Evolutionary conservation across 2,113 vertebrate species (phyloP).

Genomic region (Mus musculus): DNA sequence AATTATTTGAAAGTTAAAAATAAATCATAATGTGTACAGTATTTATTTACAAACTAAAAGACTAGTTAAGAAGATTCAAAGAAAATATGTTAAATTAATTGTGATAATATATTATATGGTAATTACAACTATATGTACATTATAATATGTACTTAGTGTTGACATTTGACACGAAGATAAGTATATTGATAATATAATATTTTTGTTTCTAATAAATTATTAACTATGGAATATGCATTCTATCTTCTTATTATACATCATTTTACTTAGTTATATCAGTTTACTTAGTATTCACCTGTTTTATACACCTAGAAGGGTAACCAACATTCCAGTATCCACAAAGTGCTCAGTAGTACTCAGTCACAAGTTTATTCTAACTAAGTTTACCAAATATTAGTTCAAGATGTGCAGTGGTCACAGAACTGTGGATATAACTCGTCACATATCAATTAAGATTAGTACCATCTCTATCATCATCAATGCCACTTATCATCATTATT

Average conservation of each 20-base stretch:
- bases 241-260: not conserved
- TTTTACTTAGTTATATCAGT: slow-evolving; percentile 48
- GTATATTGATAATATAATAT: not conserved
- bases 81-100: not conserved
- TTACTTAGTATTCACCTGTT: slow-evolving; percentile 45
- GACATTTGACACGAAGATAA: not conserved
- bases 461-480: accelerated
- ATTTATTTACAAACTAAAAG: not conserved
- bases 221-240: not conserved
- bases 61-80: not conserved
- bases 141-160: not conserved
- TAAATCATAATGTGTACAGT: not conserved
- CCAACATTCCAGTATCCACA: not conserved
- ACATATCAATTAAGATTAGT: not conserved
- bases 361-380: not conserved
- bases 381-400: not conserved
- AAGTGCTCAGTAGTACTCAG: slow-evolving; percentile 51
- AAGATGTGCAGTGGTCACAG: not conserved
- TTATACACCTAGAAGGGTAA: not conserved
- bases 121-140: not conserved
- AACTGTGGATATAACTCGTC: not conserved
- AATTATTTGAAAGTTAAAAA: not conserved
- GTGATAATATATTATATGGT: not conserved
- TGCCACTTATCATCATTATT: no score
- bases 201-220: not conserved